phyloP scores from a whole-genome alignment of 2,113 vertebrate genomes.

The Corythoichthys haematopterus region DNA sequence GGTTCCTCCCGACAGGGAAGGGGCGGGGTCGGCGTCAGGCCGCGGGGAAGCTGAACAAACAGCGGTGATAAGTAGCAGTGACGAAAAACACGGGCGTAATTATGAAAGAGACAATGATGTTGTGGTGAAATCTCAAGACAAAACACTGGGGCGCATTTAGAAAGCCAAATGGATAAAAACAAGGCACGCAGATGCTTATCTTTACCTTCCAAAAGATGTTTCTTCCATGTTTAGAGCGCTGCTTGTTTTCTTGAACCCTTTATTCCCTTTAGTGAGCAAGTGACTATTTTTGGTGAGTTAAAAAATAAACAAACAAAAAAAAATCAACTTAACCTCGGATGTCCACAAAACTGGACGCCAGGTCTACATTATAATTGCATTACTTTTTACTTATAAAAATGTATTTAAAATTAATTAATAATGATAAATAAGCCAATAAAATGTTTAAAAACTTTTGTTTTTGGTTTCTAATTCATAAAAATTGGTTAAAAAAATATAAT shows the following conservation, averaged over 20 bases:
- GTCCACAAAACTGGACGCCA: too few relatives aligned
- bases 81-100: constrained; percentile 20
- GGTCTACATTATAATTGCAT: too few relatives aligned
- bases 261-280: too few relatives aligned
- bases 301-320: constrained; percentile 11
- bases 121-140: constrained; percentile 7
- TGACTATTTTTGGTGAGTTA: too few relatives aligned
- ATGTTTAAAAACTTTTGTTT: too few relatives aligned
- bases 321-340: not conserved
- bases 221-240: constrained; percentile 30
- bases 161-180: constrained; percentile 8
- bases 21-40: constrained; percentile 19
- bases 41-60: constrained; percentile 63
- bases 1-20: constrained; percentile 6
- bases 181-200: constrained; percentile 23
- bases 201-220: constrained; percentile 19
- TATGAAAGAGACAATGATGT: constrained; percentile 13
- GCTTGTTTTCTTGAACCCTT: constrained; percentile 31
- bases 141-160: constrained; percentile 18
- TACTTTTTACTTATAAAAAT: too few relatives aligned
- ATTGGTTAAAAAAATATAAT: too few relatives aligned
- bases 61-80: not conserved
- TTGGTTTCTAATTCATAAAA: too few relatives aligned
- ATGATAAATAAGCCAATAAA: too few relatives aligned
- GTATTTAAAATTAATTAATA: too few relatives aligned